Conservation (phyloP, 2,888 invertebrate genomes). For the Mylabris sibirica region DNA sequence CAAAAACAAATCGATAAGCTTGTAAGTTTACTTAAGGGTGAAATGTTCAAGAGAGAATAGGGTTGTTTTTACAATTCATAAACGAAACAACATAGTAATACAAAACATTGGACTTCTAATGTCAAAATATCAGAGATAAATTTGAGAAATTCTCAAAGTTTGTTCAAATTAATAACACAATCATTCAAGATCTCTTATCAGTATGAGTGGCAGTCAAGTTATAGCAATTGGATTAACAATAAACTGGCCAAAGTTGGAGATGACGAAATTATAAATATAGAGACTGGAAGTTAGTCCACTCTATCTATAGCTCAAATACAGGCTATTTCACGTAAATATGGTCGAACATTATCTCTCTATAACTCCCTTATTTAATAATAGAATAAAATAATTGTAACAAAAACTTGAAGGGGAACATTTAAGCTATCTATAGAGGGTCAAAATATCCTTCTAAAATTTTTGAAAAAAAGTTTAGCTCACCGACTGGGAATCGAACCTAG, state of each 20-base stretch:
- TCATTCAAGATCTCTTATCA: neutral
- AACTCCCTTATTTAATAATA: no score
- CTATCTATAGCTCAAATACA: no score
- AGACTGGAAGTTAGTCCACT: no score
- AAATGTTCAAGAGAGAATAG: neutral
- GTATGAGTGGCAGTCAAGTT: neutral
- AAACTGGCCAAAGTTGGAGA: neutral
- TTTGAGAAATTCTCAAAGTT: neutral
- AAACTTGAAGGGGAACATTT: no score
- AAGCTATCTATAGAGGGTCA: no score
- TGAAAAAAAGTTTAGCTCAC: no score
- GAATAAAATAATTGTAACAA: no score
- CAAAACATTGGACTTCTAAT: neutral
- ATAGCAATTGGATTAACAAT: neutral
- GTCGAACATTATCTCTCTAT: no score
- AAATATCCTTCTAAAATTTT: no score
- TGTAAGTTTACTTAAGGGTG: neutral
- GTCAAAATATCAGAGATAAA: neutral
- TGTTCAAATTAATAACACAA: conserved; percentile 3
- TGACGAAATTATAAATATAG: neutral
- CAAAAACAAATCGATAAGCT: neutral
- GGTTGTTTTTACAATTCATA: neutral
- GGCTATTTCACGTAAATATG: no score
- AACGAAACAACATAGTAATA: neutral
- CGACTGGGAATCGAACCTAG: no score